Conservation (phyloP, 2,888 invertebrate species). For the Serripes groenlandicus region DNA sequence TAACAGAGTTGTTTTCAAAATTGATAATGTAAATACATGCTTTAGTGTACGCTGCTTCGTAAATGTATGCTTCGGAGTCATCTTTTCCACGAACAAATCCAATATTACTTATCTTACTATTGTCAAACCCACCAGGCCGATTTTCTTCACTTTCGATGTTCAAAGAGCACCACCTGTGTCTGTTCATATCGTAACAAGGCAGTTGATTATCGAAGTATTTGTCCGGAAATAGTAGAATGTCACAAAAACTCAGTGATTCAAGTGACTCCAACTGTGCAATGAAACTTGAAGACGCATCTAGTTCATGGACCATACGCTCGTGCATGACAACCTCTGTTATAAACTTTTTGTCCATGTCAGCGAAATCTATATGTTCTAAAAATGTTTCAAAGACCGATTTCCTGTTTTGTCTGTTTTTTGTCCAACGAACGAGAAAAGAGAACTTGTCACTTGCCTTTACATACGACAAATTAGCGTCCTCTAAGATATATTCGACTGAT, state of each 20-base stretch:
- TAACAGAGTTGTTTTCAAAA: not conserved
- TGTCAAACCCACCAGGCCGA: not conserved
- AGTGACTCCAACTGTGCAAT: not conserved
- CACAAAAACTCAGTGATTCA: not conserved
- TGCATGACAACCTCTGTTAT: not conserved
- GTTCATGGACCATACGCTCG: not conserved
- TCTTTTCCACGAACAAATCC: not conserved
- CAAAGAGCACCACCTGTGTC: not conserved
- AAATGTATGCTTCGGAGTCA: not conserved
- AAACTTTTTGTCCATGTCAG: not conserved
- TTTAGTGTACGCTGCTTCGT: too few relatives aligned
- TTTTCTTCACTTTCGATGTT: not conserved
- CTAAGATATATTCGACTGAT: slow-evolving; percentile 25
- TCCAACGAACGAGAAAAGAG: slow-evolving; percentile 25
- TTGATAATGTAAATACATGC: not conserved
- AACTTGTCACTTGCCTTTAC: slow-evolving; percentile 20
- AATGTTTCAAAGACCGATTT: not conserved
- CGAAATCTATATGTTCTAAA: slow-evolving; percentile 10
- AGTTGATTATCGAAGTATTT: not conserved
- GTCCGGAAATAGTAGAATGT: not conserved
- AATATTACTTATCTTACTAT: not conserved
- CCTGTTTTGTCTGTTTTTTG: not conserved
- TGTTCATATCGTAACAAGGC: not conserved
- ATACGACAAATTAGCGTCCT: slow-evolving; percentile 23
- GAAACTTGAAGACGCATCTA: not conserved